These are phyloP conservation scores for Margaritifera margaritifera DNA, from an alignment of 2,888 invertebrate genomes.

Conservation along the genomic window DNA sequence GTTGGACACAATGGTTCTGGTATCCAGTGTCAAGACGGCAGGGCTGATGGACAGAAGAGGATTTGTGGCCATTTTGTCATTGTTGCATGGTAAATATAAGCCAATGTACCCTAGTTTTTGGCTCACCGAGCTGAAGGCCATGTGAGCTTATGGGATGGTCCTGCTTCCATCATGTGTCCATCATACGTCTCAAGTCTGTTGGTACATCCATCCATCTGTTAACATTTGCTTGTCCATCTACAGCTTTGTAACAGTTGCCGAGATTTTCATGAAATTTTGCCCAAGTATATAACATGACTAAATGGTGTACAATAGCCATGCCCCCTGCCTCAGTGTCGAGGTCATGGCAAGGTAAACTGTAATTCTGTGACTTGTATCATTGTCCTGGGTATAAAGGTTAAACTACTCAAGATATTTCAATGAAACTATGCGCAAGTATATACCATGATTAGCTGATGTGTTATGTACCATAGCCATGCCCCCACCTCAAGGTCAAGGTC, in stretches of 20 bases:
- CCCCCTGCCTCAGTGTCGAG: too few species aligned
- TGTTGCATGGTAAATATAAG: slow-evolving; percentile 39
- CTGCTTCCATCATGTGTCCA: not conserved
- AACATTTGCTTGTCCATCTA: not conserved
- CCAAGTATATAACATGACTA: too few species aligned
- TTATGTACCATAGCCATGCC: too few species aligned
- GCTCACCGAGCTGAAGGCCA: not conserved
- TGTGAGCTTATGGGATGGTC: not conserved
- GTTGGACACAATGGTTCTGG: slow-evolving; percentile 51
- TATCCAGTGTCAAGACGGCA: slow-evolving; percentile 54
- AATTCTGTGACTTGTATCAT: too few species aligned
- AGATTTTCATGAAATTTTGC: too few species aligned
- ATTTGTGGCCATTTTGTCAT: slow-evolving; percentile 52
- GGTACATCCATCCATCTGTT: not conserved
- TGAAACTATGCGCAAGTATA: too few species aligned
- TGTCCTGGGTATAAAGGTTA: too few species aligned
- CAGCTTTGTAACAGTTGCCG: too few species aligned
- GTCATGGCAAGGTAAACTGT: too few species aligned
- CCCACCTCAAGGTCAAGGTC: not conserved
- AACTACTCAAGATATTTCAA: too few species aligned
- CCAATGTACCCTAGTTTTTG: not conserved
- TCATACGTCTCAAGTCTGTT: not conserved
- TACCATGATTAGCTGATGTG: too few species aligned
- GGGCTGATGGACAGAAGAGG: slow-evolving; percentile 51
- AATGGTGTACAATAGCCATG: too few species aligned